phyloP scores from a whole-genome alignment of 2,888 invertebrate genomes.

The Diaperis boleti region DNA sequence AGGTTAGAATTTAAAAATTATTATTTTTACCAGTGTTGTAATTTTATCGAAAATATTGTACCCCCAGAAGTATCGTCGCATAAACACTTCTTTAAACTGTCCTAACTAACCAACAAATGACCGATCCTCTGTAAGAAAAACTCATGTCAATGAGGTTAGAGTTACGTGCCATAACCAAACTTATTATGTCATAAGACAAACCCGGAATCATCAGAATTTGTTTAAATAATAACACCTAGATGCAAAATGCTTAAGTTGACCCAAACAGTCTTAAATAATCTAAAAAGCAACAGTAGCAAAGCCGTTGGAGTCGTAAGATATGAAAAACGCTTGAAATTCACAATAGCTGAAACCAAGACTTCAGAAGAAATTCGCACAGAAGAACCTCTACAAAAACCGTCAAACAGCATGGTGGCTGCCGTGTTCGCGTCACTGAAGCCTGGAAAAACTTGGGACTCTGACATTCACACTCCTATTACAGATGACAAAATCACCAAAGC shows the following conservation, averaged over 20 bases:
- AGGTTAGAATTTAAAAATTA: too few species aligned
- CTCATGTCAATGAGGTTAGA: not conserved
- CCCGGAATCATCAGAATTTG: too few species aligned
- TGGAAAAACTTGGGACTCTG: constrained; percentile 36
- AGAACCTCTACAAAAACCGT: constrained; percentile 1
- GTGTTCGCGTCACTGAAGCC: constrained; percentile 77
- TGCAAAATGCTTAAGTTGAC: constrained; percentile 17
- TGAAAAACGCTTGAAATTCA: constrained; percentile 9
- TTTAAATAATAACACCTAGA: too few species aligned
- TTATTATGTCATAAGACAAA: constrained; percentile 18
- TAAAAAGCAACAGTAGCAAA: constrained; percentile 7
- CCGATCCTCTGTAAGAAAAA: too few species aligned
- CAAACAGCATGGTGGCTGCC: constrained; percentile 71
- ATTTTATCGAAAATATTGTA: too few species aligned
- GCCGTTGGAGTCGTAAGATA: not conserved
- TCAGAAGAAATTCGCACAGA: too few species aligned
- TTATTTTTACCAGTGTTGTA: too few species aligned
- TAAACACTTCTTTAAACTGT: too few species aligned
- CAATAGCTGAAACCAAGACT: constrained; percentile 7
- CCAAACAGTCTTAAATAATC: constrained; percentile 7
- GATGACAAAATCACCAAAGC: constrained; percentile 74
- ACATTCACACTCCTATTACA: constrained; percentile 62
- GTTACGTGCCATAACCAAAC: too few species aligned
- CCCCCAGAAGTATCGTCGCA: too few species aligned
- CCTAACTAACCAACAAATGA: too few species aligned